phyloP scores from a whole-genome alignment of 2,113 vertebrate species.

The Mesoclemmys tuberculata region DNA sequence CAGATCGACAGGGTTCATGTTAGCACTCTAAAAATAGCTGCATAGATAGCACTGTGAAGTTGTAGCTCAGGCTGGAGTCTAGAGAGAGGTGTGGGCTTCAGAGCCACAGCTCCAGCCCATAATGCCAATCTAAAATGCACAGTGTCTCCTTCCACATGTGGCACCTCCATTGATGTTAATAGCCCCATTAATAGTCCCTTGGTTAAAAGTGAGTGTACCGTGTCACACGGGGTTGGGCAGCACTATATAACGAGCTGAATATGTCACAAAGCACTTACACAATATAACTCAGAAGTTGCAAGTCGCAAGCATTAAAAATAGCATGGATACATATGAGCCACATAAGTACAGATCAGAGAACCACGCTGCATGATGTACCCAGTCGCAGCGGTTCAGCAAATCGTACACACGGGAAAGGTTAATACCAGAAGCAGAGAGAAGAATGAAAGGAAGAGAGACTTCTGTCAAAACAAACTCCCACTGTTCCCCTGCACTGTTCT shows the following conservation, averaged over 20 bases:
- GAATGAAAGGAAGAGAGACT: neutral
- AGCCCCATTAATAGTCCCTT: neutral
- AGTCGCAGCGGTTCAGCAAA: neutral
- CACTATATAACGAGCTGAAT: neutral
- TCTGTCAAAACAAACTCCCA: neutral
- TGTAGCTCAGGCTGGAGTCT: neutral
- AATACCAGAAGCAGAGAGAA: neutral
- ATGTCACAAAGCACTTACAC: neutral
- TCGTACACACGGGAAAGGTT: neutral
- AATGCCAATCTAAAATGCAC: accelerated
- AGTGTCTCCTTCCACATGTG: neutral
- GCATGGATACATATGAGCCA: neutral
- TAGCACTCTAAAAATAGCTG: neutral
- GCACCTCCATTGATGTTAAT: neutral
- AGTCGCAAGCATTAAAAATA: neutral
- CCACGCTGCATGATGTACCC: neutral
- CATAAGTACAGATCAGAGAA: neutral
- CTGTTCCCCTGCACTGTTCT: neutral
- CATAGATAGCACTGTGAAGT: neutral
- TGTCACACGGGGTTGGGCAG: neutral
- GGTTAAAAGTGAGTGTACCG: neutral
- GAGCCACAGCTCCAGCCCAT: neutral
- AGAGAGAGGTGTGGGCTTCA: neutral
- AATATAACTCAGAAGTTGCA: accelerated
- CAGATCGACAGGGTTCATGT: neutral